Conservation (phyloP, 2,797 vertebrate species). For the Petrocephalus sullivani region DNA sequence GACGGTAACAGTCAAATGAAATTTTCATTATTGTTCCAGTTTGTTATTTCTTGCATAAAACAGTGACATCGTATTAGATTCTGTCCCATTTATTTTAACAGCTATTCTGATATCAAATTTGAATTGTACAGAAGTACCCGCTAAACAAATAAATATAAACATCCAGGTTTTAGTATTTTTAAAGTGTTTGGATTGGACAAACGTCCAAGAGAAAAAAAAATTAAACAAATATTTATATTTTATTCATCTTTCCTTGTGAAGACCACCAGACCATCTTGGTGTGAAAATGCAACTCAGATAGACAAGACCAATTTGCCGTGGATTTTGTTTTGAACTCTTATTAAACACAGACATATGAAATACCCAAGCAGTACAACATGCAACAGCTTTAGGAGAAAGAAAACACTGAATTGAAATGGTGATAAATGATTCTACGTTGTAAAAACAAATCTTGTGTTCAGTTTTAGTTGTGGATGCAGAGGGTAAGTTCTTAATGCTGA, state of each 20-base stretch:
- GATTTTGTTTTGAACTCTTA: not conserved
- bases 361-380: not conserved
- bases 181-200: not conserved
- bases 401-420: not conserved
- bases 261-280: not conserved
- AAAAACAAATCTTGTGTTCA: not conserved
- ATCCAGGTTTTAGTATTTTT: not conserved
- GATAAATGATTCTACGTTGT: not conserved
- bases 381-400: not conserved
- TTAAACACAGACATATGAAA: not conserved
- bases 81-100: not conserved
- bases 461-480: not conserved
- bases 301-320: not conserved
- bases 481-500: not conserved
- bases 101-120: not conserved
- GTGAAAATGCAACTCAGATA: not conserved
- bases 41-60: not conserved
- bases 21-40: not conserved
- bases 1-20: not conserved
- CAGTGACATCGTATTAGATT: not conserved
- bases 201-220: not conserved
- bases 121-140: not conserved
- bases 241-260: not conserved
- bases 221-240: not conserved
- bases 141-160: not conserved